Evolutionary conservation across 2,113 vertebrate genomes (phyloP), one percentile per base, ranked within the genome.

Genomic region (Neopipo cinnamomea): DNA sequence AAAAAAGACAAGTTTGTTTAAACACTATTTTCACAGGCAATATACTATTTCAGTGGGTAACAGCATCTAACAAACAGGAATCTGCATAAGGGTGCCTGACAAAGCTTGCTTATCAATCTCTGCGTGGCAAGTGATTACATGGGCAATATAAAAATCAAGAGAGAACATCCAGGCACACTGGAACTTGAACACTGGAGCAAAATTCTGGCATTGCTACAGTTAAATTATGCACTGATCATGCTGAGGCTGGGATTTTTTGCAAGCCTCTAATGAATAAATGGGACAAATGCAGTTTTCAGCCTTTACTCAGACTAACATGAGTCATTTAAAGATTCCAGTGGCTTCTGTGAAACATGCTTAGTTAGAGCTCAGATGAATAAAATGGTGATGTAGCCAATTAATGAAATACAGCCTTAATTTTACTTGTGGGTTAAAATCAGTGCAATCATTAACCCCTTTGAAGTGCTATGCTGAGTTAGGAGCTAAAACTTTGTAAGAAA

Each of bases 401-500:
- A 76, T 70, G 67, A 89, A 89, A 89, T 82, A 89, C 41, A 44
- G 23, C 52, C 39, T 74, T 96, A 83, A 73, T 94, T 94, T 96
- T 74, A 88, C 50, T 76, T 39, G n/a, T 88, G 80, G 41, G 42
- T 88, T 91, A 55, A 90, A 92, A 91, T 91, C 74, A 90, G 91
- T 85, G 55, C 66, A 70, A 83, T 96, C 88, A 88, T 92, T 97
- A 91, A 95, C 81, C 70, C 89, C 56, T 76, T 55, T 88, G 84
- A 95, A 96, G 85, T 79, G 31, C 73, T 93, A 78, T 97, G 76
- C 89, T 89, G 77, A 87, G 62, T 82, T 94, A 85, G 67, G 66
- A 89, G 23, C 71, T 73, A 65, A 75, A 81, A 88, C 53, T 87
- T 95, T 66, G 9, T 87, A 68, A 68, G 70, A 92, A 87, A 77